Conservation (phyloP, 2,113 vertebrate genomes). For the Nansenia antarctica region DNA sequence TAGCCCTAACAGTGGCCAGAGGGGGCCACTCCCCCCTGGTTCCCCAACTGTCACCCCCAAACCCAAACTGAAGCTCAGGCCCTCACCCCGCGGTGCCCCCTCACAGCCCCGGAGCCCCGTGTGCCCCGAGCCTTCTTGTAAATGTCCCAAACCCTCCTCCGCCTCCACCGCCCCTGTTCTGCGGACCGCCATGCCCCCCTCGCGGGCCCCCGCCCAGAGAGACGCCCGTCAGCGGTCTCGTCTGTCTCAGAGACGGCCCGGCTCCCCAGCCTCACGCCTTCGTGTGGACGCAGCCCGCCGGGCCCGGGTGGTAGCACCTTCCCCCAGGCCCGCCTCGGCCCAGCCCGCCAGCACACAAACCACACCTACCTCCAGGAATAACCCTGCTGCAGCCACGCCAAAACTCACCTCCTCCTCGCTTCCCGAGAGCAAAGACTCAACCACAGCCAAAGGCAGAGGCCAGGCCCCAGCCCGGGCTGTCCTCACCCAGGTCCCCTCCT, state of each 20-base stretch:
- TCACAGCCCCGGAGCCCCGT: slow-evolving; percentile 58
- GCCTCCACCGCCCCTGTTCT: not conserved
- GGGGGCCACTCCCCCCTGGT: slow-evolving; percentile 43
- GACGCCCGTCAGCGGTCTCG: slow-evolving; percentile 54
- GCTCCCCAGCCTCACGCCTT: slow-evolving; percentile 60
- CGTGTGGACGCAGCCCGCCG: slow-evolving; percentile 59
- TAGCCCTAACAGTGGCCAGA: slow-evolving; percentile 17
- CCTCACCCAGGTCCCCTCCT: slow-evolving; percentile 19
- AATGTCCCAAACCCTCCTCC: slow-evolving; percentile 73
- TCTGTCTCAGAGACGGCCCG: slow-evolving; percentile 57
- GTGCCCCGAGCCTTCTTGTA: slow-evolving; percentile 73
- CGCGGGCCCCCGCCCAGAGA: slow-evolving; percentile 12
- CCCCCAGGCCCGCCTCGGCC: slow-evolving; percentile 27
- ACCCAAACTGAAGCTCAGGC: slow-evolving; percentile 48
- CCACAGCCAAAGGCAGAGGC: slow-evolving; percentile 44
- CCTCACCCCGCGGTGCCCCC: slow-evolving; percentile 41
- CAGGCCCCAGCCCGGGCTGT: slow-evolving; percentile 3
- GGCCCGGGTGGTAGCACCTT: slow-evolving; percentile 19
- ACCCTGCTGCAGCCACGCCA: slow-evolving; percentile 27
- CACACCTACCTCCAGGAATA: slow-evolving; percentile 54
- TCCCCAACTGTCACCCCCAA: slow-evolving; percentile 2
- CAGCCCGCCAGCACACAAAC: slow-evolving; percentile 14
- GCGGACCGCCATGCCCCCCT: slow-evolving; percentile 36
- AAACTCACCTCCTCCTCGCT: slow-evolving; percentile 29
- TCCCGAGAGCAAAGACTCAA: slow-evolving; percentile 45